phyloP scores from a whole-genome alignment of 2,113 vertebrate genomes.

The Pandion haliaetus region DNA sequence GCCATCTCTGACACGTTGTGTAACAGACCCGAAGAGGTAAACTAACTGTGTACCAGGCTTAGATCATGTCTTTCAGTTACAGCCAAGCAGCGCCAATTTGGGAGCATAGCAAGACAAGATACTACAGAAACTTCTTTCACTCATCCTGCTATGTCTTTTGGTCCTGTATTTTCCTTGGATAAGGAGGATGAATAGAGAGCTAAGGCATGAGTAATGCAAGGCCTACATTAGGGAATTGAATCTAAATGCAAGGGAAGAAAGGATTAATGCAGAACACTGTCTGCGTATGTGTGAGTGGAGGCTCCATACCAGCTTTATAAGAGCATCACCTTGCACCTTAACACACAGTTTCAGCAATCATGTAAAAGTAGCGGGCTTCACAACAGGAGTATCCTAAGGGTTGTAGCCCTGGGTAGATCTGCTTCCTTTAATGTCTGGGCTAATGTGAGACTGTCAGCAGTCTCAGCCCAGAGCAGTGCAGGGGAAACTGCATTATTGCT shows the following conservation, averaged over 20 bases:
- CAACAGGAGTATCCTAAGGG: not conserved
- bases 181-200: not conserved
- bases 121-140: not conserved
- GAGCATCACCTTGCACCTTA: not conserved
- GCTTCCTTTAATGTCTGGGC: not conserved
- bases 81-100: not conserved
- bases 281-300: not conserved
- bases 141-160: not conserved
- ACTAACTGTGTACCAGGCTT: not conserved
- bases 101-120: not conserved
- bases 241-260: not conserved
- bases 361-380: not conserved
- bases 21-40: constrained; percentile 15
- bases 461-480: not conserved
- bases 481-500: not conserved
- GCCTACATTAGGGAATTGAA: not conserved
- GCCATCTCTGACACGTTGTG: not conserved
- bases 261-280: not conserved
- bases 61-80: not conserved
- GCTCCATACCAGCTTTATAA: not conserved
- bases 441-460: not conserved
- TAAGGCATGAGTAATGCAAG: not conserved
- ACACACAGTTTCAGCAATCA: not conserved
- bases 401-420: not conserved
- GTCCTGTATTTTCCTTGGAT: not conserved